Conservation (phyloP, 2,888 invertebrate genomes). For the Scelioninae gen. 2 region DNA sequence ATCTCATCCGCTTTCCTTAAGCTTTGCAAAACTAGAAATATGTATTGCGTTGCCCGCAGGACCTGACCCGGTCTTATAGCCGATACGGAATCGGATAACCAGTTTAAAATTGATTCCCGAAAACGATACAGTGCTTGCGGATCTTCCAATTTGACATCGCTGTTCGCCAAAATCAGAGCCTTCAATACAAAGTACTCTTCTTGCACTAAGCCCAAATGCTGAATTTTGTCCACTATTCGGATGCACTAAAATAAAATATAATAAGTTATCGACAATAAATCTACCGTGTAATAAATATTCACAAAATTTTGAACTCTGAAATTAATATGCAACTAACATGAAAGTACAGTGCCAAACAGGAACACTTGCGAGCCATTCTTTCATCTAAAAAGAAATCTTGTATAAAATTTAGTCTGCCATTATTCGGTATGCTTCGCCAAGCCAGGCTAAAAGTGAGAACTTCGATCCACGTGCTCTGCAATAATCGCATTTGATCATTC, state of each 20-base stretch:
- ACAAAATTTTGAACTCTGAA: too few relatives aligned
- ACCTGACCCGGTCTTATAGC: conserved; percentile 86
- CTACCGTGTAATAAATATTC: too few relatives aligned
- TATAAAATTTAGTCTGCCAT: conserved; percentile 85
- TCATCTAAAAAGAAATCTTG: conserved; percentile 90
- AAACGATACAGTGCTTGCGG: conserved; percentile 91
- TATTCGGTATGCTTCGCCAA: conserved; percentile 87
- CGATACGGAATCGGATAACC: conserved; percentile 91
- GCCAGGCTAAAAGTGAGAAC: conserved; percentile 93
- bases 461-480: conserved; percentile 97
- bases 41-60: conserved; percentile 87
- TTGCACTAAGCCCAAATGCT: conserved; percentile 87
- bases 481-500: conserved; percentile 95
- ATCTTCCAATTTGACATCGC: conserved; percentile 93
- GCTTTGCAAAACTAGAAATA: conserved; percentile 91
- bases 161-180: conserved; percentile 93
- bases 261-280: background rate
- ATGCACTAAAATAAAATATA: conserved; percentile 77
- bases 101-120: conserved; percentile 89
- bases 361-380: conserved; percentile 87
- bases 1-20: conserved; percentile 93
- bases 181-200: conserved; percentile 96
- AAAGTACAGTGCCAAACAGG: conserved; percentile 2
- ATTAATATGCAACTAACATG: background rate
- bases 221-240: conserved; percentile 85